These are phyloP conservation scores for Babyrousa celebensis DNA, from an alignment of 2,797 vertebrate species.

Conservation along the genomic window DNA sequence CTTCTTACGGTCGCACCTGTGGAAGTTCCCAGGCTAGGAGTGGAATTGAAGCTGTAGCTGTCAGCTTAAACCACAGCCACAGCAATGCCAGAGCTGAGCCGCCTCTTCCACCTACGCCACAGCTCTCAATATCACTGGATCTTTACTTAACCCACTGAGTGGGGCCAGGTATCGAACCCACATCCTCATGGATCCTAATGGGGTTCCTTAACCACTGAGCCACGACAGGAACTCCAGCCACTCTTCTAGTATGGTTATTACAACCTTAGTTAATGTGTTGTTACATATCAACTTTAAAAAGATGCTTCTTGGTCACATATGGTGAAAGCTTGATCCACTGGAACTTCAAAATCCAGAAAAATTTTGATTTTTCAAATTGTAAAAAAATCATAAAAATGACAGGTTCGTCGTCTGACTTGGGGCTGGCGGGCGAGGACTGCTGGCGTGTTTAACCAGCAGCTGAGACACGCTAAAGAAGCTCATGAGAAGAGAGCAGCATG, in stretches of 20 bases:
- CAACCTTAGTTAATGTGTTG: not conserved
- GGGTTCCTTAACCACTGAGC: too few relatives aligned
- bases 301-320: not conserved
- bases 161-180: too few relatives aligned
- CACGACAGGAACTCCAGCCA: not conserved
- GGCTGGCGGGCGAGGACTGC: not conserved
- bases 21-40: too few relatives aligned
- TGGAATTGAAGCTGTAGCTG: too few relatives aligned
- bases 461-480: not conserved
- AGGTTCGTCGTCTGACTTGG: not conserved
- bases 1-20: too few relatives aligned
- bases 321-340: not conserved
- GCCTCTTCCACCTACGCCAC: too few relatives aligned
- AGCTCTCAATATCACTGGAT: too few relatives aligned
- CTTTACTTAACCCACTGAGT: too few relatives aligned
- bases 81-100: too few relatives aligned
- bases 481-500: not conserved
- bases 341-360: slow-evolving; percentile 22
- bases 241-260: not conserved
- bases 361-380: not conserved
- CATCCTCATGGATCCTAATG: too few relatives aligned
- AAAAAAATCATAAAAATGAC: not conserved
- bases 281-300: slow-evolving; percentile 24
- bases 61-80: too few relatives aligned
- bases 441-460: not conserved